Conservation (phyloP, 2,888 invertebrate species). For the Orthosia gracilis region DNA sequence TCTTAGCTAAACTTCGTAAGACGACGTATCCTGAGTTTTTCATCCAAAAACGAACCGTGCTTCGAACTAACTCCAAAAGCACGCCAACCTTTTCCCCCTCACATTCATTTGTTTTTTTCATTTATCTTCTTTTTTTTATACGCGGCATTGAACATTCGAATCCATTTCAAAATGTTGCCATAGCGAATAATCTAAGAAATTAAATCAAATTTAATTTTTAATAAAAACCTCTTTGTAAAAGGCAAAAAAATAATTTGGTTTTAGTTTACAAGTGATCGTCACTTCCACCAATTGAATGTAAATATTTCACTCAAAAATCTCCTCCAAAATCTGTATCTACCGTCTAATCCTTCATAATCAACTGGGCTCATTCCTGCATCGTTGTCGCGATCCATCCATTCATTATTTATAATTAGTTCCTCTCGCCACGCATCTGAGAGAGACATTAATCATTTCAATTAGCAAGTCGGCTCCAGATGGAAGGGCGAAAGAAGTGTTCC, state of each 20-base stretch:
- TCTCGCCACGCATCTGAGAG: slow-evolving; percentile 70
- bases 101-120: too few species aligned
- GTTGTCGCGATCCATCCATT: slow-evolving; percentile 71
- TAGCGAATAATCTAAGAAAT: too few species aligned
- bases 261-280: not conserved
- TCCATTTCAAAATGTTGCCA: too few species aligned
- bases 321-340: slow-evolving; percentile 32
- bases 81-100: too few species aligned
- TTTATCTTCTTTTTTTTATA: too few species aligned
- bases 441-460: slow-evolving; percentile 83
- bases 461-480: slow-evolving; percentile 69
- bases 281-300: not conserved
- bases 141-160: too few species aligned
- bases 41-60: too few species aligned
- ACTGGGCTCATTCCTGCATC: slow-evolving; percentile 50
- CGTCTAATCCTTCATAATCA: slow-evolving; percentile 54
- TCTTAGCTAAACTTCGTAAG: too few species aligned
- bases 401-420: slow-evolving; percentile 86
- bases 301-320: slow-evolving; percentile 19
- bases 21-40: too few species aligned
- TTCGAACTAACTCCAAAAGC: too few species aligned
- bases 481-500: slow-evolving; percentile 66
- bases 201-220: too few species aligned
- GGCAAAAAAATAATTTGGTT: not conserved
- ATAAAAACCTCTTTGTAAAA: too few species aligned